These are phyloP conservation scores for Anarsia innoxiella DNA, from an alignment of 2,888 invertebrate species.

Conservation along the genomic window DNA sequence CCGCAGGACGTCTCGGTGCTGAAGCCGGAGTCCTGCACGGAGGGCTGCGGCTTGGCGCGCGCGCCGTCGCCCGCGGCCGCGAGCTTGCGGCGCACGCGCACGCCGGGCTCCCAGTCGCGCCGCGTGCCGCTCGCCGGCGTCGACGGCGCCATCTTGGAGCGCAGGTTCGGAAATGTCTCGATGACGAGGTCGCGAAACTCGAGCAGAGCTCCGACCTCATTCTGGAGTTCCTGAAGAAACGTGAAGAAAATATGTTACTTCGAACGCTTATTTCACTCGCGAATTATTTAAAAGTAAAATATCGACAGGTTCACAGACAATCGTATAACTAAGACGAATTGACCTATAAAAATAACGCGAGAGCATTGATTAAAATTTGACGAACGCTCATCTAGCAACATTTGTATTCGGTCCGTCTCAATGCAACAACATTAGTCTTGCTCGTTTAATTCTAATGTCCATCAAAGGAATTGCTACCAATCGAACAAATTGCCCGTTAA, in stretches of 20 bases:
- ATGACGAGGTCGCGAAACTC: constrained; percentile 96
- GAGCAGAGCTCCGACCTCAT: constrained; percentile 93
- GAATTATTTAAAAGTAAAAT: no score
- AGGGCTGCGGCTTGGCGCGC: constrained; percentile 77
- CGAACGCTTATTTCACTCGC: no score
- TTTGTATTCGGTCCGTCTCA: constrained; percentile 8
- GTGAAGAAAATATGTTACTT: no score
- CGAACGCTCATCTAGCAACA: constrained; percentile 11
- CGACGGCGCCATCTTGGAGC: constrained; percentile 87
- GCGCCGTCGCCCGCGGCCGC: constrained; percentile 61
- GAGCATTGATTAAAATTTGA: constrained; percentile 12
- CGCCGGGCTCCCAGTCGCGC: constrained; percentile 88
- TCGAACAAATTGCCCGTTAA: constrained; percentile 14
- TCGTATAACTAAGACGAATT: no score
- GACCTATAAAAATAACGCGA: no score
- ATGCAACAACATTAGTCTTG: constrained; percentile 13
- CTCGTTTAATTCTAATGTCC: constrained; percentile 11
- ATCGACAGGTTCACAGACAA: no score
- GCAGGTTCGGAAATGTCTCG: constrained; percentile 94
- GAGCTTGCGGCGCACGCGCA: constrained; percentile 81
- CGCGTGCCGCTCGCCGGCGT: constrained; percentile 66
- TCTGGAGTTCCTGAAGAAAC: constrained; percentile 87
- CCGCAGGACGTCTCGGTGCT: constrained; percentile 91
- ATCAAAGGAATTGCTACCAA: constrained; percentile 15
- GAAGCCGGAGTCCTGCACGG: constrained; percentile 88